These are phyloP conservation scores for Rhyacophila evoluta DNA, from an alignment of 2,888 invertebrate genomes.

Conservation along the genomic window DNA sequence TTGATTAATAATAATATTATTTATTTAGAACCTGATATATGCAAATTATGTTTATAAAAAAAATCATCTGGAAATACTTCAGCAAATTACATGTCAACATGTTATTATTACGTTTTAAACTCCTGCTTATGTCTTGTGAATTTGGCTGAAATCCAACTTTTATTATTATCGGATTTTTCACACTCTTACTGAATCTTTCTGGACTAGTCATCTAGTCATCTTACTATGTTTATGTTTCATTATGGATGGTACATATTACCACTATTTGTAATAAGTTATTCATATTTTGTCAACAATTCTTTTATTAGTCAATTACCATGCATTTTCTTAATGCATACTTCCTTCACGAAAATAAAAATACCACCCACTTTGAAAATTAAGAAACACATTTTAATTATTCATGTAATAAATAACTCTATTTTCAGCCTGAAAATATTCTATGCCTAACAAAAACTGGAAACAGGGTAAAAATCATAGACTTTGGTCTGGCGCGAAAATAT, in stretches of 20 bases:
- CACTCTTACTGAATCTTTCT: background rate
- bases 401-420: too few relatives aligned
- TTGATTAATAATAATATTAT: too few relatives aligned
- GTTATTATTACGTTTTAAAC: background rate
- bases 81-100: slow-evolving; percentile 8
- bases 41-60: background rate
- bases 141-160: background rate
- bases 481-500: slow-evolving; percentile 93
- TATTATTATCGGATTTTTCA: background rate
- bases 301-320: too few relatives aligned
- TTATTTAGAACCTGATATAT: too few relatives aligned
- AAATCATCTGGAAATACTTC: background rate
- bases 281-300: too few relatives aligned
- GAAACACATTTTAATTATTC: too few relatives aligned
- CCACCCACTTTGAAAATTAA: too few relatives aligned
- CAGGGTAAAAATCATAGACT: slow-evolving; percentile 98
- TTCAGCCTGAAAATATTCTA: slow-evolving; percentile 97
- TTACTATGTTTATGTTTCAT: background rate
- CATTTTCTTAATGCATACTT: too few relatives aligned
- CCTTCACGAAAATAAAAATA: too few relatives aligned
- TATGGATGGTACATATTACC: too few relatives aligned
- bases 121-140: background rate
- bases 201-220: background rate
- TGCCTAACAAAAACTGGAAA: slow-evolving; percentile 97
- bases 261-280: too few relatives aligned